phyloP scores from a whole-genome alignment of 2,797 vertebrate genomes.

The Petrocephalus schoutedeni region DNA sequence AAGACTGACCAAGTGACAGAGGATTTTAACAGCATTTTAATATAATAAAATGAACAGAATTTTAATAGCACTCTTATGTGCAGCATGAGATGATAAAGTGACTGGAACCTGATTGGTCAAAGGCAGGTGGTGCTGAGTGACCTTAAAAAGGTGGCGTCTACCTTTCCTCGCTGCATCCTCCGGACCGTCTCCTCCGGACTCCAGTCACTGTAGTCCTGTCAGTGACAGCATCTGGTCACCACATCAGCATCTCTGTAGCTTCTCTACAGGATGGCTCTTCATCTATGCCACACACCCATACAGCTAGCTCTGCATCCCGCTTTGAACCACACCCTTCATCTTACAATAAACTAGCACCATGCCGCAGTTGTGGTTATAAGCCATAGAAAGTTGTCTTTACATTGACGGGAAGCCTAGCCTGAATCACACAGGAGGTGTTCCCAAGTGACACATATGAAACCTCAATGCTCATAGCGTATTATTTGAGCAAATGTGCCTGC shows the following conservation, averaged over 20 bases:
- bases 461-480: background rate
- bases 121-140: background rate
- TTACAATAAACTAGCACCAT: background rate
- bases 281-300: background rate
- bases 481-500: background rate
- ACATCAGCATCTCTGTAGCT: background rate
- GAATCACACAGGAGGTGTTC: background rate
- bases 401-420: background rate
- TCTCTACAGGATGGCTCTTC: background rate
- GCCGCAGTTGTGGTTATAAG: background rate
- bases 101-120: background rate
- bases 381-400: background rate
- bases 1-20: background rate
- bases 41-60: background rate
- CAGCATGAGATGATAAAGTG: background rate
- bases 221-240: conserved; percentile 26
- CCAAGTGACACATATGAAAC: background rate
- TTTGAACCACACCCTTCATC: background rate
- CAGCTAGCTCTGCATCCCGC: background rate
- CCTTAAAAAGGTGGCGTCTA: conserved; percentile 40
- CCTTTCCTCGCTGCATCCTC: conserved; percentile 85
- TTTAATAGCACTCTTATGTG: background rate
- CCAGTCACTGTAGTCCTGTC: conserved; percentile 84
- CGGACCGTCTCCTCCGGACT: conserved; percentile 74
- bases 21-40: background rate